Evolutionary conservation across 2,888 invertebrate genomes (phyloP).

Genomic region (Lepidochitona cinerea): DNA sequence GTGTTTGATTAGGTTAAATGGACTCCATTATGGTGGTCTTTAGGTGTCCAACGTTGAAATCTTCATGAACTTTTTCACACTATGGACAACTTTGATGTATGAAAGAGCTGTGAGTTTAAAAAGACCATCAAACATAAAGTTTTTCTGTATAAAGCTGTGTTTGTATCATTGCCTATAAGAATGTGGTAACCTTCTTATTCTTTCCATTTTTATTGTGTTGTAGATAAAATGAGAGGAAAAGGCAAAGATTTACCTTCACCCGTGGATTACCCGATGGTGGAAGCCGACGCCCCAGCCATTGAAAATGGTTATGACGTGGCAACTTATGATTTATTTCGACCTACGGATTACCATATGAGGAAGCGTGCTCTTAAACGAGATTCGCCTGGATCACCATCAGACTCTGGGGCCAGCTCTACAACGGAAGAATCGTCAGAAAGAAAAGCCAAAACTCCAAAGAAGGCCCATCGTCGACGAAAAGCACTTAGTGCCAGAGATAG

Average conservation of each 20-base stretch:
- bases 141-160: too few species aligned
- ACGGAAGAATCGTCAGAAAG: conserved; percentile 53
- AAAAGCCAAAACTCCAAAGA: conserved; percentile 49
- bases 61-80: too few species aligned
- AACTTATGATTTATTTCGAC: background rate
- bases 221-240: conserved; percentile 5
- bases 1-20: too few species aligned
- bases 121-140: too few species aligned
- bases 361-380: conserved; percentile 43
- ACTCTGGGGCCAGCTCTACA: conserved; percentile 61
- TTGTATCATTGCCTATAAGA: too few species aligned
- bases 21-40: too few species aligned
- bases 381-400: conserved; percentile 60
- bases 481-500: conserved; percentile 87
- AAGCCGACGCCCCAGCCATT: background rate
- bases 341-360: conserved; percentile 30
- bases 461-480: conserved; percentile 76
- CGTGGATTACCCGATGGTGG: conserved; percentile 3
- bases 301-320: background rate
- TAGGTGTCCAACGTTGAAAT: too few species aligned
- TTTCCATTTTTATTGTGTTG: too few species aligned
- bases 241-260: background rate
- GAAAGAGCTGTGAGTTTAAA: too few species aligned
- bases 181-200: too few species aligned
- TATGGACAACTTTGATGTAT: too few species aligned